Evolutionary conservation across 2,797 vertebrate species (phyloP).

Genomic region (Columba guinea): DNA sequence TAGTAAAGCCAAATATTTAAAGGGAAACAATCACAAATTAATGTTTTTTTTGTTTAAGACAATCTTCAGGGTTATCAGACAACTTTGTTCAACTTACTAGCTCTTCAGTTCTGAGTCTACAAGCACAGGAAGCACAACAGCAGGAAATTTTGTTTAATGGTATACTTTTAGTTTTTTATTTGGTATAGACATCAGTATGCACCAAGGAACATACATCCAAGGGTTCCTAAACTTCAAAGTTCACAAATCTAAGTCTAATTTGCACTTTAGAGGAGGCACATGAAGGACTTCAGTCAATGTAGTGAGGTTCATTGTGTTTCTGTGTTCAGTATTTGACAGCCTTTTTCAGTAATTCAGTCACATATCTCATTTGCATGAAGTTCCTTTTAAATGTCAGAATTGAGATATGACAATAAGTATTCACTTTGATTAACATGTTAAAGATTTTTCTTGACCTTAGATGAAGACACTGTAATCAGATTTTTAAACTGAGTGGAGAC

Average conservation of each 20-base stretch:
- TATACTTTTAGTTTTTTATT: conserved; percentile 62
- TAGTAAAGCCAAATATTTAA: conserved; percentile 58
- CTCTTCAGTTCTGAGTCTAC: conserved; percentile 2
- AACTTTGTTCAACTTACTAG: conserved; percentile 47
- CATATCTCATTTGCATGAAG: conserved; percentile 78
- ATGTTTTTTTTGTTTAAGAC: conserved; percentile 34
- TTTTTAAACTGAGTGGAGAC: conserved; percentile 46
- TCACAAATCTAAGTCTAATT: conserved; percentile 74
- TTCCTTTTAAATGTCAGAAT: conserved; percentile 80
- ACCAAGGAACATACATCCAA: conserved; percentile 49
- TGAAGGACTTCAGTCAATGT: conserved; percentile 75
- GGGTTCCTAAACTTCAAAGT: conserved; percentile 69
- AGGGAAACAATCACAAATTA: conserved; percentile 22
- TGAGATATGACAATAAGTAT: conserved; percentile 76
- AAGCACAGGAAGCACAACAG: conserved; percentile 15
- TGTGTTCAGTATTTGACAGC: conserved; percentile 72
- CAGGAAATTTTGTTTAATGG: conserved; percentile 43
- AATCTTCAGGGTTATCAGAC: conserved; percentile 22
- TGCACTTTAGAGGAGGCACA: conserved; percentile 75
- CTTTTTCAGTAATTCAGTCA: conserved; percentile 71
- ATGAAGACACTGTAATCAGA: conserved; percentile 46
- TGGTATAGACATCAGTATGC: conserved; percentile 61
- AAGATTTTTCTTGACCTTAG: conserved; percentile 77
- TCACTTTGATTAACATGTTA: conserved; percentile 77
- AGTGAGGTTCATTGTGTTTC: conserved; percentile 67